phyloP scores from a whole-genome alignment of 2,888 invertebrate genomes.

The Habroteleia sp. region DNA sequence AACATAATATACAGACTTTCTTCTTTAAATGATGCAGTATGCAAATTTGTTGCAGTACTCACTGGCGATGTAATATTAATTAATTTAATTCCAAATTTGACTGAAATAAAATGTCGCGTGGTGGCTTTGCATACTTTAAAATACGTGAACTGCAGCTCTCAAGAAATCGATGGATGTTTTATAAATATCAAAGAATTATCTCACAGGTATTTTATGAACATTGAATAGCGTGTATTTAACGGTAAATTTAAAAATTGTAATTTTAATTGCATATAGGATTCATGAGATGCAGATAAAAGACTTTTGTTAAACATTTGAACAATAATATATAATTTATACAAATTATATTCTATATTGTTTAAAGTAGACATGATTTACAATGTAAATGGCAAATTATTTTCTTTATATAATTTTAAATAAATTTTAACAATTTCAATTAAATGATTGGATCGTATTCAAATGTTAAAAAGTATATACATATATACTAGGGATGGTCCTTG shows the following conservation, averaged over 20 bases:
- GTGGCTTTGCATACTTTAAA: conserved; percentile 69
- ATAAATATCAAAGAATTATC: conserved; percentile 73
- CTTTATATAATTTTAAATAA: neutral
- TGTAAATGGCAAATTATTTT: neutral
- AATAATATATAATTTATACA: neutral
- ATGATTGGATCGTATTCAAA: no score
- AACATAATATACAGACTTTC: conserved; percentile 15
- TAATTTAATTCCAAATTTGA: conserved; percentile 68
- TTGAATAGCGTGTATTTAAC: no score
- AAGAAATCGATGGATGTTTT: conserved; percentile 68
- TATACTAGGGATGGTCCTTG: no score
- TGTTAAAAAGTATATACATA: neutral
- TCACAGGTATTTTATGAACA: conserved; percentile 71
- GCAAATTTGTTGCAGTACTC: conserved; percentile 73
- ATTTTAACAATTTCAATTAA: neutral
- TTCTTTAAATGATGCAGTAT: conserved; percentile 57
- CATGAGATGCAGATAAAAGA: neutral
- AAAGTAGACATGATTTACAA: no score
- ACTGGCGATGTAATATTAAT: conserved; percentile 73
- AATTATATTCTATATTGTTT: no score
- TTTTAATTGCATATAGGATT: neutral
- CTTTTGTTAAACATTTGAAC: neutral
- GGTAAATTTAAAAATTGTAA: neutral
- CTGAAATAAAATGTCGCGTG: conserved; percentile 54
- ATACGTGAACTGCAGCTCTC: conserved; percentile 73